Evolutionary conservation across 2,797 vertebrate genomes (phyloP).

Genomic region (Alfaro cultratus): DNA sequence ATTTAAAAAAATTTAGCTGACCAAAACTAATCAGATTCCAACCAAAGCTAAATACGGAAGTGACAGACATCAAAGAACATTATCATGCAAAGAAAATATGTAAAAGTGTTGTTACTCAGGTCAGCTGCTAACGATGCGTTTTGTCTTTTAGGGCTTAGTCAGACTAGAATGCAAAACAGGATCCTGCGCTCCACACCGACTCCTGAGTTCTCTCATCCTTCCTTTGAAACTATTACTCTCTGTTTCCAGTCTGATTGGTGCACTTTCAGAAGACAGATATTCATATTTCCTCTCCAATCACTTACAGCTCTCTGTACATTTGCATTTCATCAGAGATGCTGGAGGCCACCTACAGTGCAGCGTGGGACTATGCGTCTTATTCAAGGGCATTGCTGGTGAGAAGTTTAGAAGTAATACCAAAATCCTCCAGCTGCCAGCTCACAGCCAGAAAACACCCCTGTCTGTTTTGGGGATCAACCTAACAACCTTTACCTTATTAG

Average conservation of each 20-base stretch:
- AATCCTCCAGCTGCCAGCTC: conserved; percentile 74
- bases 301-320: conserved; percentile 49
- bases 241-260: background rate
- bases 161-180: conserved; percentile 1
- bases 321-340: conserved; percentile 67
- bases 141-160: background rate
- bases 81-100: conserved; percentile 1
- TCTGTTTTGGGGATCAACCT: conserved; percentile 77
- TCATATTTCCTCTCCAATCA: conserved; percentile 6
- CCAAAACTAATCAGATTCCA: background rate
- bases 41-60: background rate
- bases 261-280: conserved; percentile 13
- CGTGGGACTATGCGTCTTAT: conserved; percentile 67
- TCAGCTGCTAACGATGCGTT: background rate
- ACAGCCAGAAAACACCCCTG: conserved; percentile 73
- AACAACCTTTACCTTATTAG: conserved; percentile 80
- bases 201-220: background rate
- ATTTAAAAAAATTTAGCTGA: background rate
- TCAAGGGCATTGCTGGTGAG: conserved; percentile 75
- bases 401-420: conserved; percentile 72
- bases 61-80: background rate
- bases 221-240: conserved; percentile 1
- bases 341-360: conserved; percentile 64
- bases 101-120: background rate
- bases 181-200: background rate